Conservation (phyloP, 2,888 invertebrate species). For the Leucophora obtusa region DNA sequence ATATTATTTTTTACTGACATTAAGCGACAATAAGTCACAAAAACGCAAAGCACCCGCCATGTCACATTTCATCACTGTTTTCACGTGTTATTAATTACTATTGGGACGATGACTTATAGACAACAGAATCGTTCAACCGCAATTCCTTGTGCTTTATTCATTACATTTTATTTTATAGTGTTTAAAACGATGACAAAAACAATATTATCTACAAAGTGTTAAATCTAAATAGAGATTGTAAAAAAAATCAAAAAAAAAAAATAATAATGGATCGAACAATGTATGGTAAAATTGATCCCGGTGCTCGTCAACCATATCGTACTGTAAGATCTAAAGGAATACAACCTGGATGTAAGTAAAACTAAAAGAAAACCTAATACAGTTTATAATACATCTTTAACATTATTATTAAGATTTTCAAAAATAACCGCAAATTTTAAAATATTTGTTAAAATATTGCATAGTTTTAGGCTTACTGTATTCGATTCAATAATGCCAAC, state of each 20-base stretch:
- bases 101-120: constrained; percentile 22
- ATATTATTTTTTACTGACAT: constrained; percentile 22
- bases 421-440: not conserved
- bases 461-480: constrained; percentile 6
- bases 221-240: not conserved
- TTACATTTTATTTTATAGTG: not conserved
- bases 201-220: constrained; percentile 2
- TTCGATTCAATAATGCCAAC: not conserved
- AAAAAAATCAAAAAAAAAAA: constrained; percentile 35
- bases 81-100: not conserved
- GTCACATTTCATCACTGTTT: constrained; percentile 30
- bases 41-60: constrained; percentile 32
- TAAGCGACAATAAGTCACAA: constrained; percentile 20
- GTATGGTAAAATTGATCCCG: constrained; percentile 92
- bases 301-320: constrained; percentile 91
- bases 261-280: constrained; percentile 89
- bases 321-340: constrained; percentile 90
- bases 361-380: not conserved
- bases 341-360: constrained; percentile 91
- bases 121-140: constrained; percentile 33
- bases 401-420: not conserved
- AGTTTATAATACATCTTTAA: not conserved
- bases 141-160: constrained; percentile 17
- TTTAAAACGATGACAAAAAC: not conserved
- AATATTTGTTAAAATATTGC: not conserved